A percentile compares a stretch with the other conserved stretches of the same genome.
These are phyloP conservation scores for Lathamus discolor DNA, from an alignment of 2,113 vertebrate genomes.

Conservation along the genomic window DNA sequence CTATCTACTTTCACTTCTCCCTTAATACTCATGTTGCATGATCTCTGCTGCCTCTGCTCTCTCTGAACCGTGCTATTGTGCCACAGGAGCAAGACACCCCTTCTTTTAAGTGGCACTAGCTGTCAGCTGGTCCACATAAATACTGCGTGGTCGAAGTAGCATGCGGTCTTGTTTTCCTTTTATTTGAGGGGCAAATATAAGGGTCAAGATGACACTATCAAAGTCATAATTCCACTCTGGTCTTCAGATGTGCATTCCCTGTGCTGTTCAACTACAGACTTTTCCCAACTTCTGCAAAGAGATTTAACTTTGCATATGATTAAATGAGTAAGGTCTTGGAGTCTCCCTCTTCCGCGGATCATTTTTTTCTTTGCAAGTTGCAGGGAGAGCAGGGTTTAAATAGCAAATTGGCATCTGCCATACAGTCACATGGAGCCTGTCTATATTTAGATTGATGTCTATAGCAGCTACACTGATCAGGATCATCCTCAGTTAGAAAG, in stretches of 20 bases:
- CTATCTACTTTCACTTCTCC: neutral
- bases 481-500: neutral
- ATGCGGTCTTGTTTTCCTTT: neutral
- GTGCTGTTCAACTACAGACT: neutral
- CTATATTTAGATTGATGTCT: conserved; percentile 12
- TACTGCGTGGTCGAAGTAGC: neutral
- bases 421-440: neutral
- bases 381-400: conserved; percentile 10
- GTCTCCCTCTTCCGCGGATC: neutral
- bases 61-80: neutral
- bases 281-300: neutral
- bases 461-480: neutral
- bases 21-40: fast-evolving
- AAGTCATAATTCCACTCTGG: neutral
- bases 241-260: neutral
- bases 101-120: neutral
- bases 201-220: neutral
- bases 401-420: neutral
- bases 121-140: neutral
- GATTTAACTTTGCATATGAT: neutral
- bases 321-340: neutral
- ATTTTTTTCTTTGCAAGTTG: neutral
- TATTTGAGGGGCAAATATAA: neutral
- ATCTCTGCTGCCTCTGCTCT: neutral
- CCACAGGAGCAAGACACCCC: neutral